Percentiles rank a stretch among this genome's conserved stretches.
Conservation (phyloP, 1,140 invertebrate species). For the Trachymyrmex cornetzi region DNA sequence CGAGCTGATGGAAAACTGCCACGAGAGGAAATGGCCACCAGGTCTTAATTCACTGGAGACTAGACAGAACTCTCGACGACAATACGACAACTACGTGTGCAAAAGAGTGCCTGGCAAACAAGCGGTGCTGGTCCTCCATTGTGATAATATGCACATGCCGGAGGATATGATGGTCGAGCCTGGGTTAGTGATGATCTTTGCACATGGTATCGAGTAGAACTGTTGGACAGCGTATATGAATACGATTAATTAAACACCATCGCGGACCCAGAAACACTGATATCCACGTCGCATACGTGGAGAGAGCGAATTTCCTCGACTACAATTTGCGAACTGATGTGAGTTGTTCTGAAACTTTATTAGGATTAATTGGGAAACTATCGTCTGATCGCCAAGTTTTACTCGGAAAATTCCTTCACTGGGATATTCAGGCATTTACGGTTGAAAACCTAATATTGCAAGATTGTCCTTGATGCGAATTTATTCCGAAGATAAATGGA, state of each 20-base stretch:
- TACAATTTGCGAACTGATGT: slow-evolving; percentile 2
- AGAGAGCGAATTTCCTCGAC: not conserved
- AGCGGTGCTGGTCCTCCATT: slow-evolving; percentile 97
- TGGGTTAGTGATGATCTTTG: slow-evolving; percentile 99
- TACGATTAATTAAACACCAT: slow-evolving; percentile 20
- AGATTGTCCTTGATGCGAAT: slow-evolving; percentile 30
- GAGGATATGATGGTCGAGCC: slow-evolving; percentile 98
- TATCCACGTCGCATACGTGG: not conserved
- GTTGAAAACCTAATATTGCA: slow-evolving; percentile 22
- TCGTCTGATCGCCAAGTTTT: not conserved
- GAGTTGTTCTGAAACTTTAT: not conserved
- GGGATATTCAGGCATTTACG: not conserved
- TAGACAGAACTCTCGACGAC: slow-evolving; percentile 95
- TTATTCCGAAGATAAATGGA: slow-evolving; percentile 28
- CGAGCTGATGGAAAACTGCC: slow-evolving; percentile 98
- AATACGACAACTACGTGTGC: slow-evolving; percentile 98
- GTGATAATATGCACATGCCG: slow-evolving; percentile 97
- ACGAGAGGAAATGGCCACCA: slow-evolving; percentile 97
- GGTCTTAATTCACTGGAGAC: slow-evolving; percentile 97
- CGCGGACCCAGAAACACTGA: not conserved
- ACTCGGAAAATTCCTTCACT: slow-evolving; percentile 33
- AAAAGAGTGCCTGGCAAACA: slow-evolving; percentile 97
- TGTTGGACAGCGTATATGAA: slow-evolving; percentile 39
- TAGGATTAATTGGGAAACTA: slow-evolving; percentile 4
- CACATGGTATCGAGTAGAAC: slow-evolving; percentile 96